Conservation (phyloP, 2,113 vertebrate species). For the Myrmecophaga tridactyla region DNA sequence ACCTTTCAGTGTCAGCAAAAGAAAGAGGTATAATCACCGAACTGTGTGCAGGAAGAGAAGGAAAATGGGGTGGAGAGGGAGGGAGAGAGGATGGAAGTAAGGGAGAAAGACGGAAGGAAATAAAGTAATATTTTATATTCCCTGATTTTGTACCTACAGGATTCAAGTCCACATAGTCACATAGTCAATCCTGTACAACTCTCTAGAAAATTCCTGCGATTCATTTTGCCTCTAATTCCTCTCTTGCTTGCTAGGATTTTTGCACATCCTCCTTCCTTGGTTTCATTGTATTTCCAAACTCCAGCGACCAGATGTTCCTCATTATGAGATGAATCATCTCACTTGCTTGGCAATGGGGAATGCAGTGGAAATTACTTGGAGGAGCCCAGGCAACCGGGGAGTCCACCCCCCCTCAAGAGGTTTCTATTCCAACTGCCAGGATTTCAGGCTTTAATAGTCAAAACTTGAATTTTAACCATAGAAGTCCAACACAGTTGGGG, state of each 20-base stretch:
- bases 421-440: background rate
- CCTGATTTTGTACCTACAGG: background rate
- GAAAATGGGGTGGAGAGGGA: background rate
- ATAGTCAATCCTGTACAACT: background rate
- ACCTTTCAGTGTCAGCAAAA: conserved; percentile 16
- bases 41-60: conserved; percentile 9
- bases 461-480: conserved; percentile 16
- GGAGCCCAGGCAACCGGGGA: background rate
- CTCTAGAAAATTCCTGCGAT: background rate
- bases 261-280: background rate
- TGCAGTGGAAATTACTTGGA: background rate
- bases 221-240: background rate
- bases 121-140: background rate
- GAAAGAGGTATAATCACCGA: conserved; percentile 4
- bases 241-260: conserved; percentile 33
- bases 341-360: conserved; percentile 22
- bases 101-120: background rate
- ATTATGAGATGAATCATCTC: conserved; percentile 34
- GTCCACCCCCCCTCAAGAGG: background rate
- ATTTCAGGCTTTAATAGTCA: conserved; percentile 29
- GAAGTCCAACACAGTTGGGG: conserved; percentile 9
- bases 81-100: background rate
- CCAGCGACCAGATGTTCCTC: conserved; percentile 61
- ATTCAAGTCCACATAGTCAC: background rate
- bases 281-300: conserved; percentile 25